A percentile compares a stretch with the other conserved stretches of the same genome.
Evolutionary conservation across 2,113 vertebrate genomes (phyloP).

Genomic region (Ophiodon elongatus): DNA sequence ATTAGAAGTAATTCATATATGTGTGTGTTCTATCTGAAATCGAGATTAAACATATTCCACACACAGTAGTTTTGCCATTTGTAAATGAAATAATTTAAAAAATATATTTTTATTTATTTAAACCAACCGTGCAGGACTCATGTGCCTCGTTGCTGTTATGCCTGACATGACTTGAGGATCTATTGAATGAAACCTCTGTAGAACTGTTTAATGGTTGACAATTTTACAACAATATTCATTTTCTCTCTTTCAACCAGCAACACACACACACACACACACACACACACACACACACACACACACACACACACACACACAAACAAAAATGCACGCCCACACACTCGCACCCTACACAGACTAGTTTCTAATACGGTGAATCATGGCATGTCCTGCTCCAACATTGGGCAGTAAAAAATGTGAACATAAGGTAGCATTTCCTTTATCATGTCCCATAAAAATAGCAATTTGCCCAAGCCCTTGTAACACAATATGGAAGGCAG

Average conservation of each 20-base stretch:
- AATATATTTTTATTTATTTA: slow-evolving; percentile 31
- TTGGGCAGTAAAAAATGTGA: slow-evolving; percentile 92
- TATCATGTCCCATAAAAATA: slow-evolving; percentile 98
- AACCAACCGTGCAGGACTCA: slow-evolving; percentile 42
- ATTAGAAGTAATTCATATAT: slow-evolving; percentile 27
- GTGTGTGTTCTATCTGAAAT: slow-evolving; percentile 23
- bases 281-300: slow-evolving; percentile 22
- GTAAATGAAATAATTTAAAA: slow-evolving; percentile 50
- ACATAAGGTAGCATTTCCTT: slow-evolving; percentile 96
- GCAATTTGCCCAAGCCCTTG: slow-evolving; percentile 95
- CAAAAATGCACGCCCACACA: slow-evolving; percentile 13
- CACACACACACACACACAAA: slow-evolving; percentile 13
- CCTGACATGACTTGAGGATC: slow-evolving; percentile 47
- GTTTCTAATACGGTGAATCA: slow-evolving; percentile 69
- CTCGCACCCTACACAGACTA: slow-evolving; percentile 64
- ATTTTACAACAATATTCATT: slow-evolving; percentile 54
- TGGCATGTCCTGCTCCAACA: slow-evolving; percentile 80
- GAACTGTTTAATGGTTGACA: slow-evolving; percentile 51
- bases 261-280: slow-evolving; percentile 8
- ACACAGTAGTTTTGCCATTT: slow-evolving; percentile 30
- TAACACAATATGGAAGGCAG: slow-evolving; percentile 95
- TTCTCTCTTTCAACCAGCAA: slow-evolving; percentile 30
- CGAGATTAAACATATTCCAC: slow-evolving; percentile 18
- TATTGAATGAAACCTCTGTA: slow-evolving; percentile 40
- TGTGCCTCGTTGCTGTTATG: slow-evolving; percentile 25